Conservation (phyloP, 2,888 invertebrate genomes). For the Cosmia trapezina region DNA sequence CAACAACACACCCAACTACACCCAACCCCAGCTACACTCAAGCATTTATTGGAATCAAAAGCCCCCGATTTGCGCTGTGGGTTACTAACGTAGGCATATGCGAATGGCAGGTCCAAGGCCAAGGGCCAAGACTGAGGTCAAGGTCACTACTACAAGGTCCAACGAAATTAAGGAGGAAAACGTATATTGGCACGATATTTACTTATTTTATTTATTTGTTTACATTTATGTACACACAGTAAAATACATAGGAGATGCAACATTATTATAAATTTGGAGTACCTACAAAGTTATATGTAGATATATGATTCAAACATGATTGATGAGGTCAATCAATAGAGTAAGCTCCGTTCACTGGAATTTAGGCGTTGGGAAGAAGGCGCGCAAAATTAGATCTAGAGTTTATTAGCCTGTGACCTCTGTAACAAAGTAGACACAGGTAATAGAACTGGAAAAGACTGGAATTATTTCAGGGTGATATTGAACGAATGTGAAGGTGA, state of each 20-base stretch:
- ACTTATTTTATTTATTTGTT: too few relatives aligned
- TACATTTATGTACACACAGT: too few relatives aligned
- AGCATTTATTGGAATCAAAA: not conserved
- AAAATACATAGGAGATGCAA: too few relatives aligned
- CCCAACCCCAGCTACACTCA: too few relatives aligned
- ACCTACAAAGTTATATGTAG: not conserved
- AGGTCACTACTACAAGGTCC: slow-evolving; percentile 15
- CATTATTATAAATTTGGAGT: too few relatives aligned
- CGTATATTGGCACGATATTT: slow-evolving; percentile 17
- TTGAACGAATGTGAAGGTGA: too few relatives aligned
- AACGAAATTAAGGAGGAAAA: slow-evolving; percentile 7
- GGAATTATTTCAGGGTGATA: not conserved
- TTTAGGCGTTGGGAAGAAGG: too few relatives aligned
- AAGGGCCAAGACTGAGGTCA: too few relatives aligned
- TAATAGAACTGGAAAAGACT: not conserved
- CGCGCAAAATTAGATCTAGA: not conserved
- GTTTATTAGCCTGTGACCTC: not conserved
- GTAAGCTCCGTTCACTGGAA: not conserved
- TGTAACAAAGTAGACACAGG: not conserved
- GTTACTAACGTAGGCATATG: slow-evolving; percentile 7
- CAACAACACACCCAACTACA: too few relatives aligned
- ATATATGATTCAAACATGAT: slow-evolving; percentile 11
- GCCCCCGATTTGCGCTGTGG: not conserved
- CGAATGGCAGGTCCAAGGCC: slow-evolving; percentile 1
- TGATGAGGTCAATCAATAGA: slow-evolving; percentile 6